These are phyloP conservation scores for Belonocnema kinseyi DNA, from an alignment of 1,140 invertebrate species.

Conservation along the genomic window DNA sequence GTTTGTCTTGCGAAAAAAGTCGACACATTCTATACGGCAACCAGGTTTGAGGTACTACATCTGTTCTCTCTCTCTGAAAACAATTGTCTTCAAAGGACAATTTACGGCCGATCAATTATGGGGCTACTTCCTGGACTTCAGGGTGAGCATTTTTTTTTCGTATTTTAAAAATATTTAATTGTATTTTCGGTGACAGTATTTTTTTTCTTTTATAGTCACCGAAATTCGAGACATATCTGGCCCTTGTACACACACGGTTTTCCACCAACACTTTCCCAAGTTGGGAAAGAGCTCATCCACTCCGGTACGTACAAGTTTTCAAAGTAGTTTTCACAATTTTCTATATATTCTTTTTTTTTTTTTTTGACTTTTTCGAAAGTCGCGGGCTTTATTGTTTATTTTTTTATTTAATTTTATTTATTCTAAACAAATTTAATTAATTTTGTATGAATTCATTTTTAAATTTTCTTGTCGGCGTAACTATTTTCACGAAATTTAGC, in stretches of 20 bases:
- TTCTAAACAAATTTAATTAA: too few relatives aligned
- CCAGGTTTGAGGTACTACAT: slow-evolving; percentile 95
- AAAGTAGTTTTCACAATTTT: slow-evolving; percentile 31
- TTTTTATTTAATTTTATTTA: too few relatives aligned
- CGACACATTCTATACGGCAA: slow-evolving; percentile 90
- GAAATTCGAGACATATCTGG: slow-evolving; percentile 94
- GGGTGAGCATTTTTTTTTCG: slow-evolving; percentile 64
- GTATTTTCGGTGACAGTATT: background rate
- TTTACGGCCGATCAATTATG: slow-evolving; percentile 97
- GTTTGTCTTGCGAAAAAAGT: slow-evolving; percentile 94
- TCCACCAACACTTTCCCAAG: slow-evolving; percentile 99
- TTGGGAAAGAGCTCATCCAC: slow-evolving; percentile 99
- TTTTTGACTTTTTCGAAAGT: too few relatives aligned
- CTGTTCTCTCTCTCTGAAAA: slow-evolving; percentile 93
- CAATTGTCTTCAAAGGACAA: slow-evolving; percentile 98
- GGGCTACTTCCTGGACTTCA: slow-evolving; percentile 84
- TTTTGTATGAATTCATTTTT: too few relatives aligned
- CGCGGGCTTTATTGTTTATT: too few relatives aligned
- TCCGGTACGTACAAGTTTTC: slow-evolving; percentile 81
- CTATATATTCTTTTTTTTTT: too few relatives aligned
- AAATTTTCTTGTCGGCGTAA: too few relatives aligned
- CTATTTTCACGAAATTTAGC: too few relatives aligned
- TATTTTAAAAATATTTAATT: background rate
- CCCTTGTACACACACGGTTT: slow-evolving; percentile 97
- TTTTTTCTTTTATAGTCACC: slow-evolving; percentile 76